Percentiles rank a stretch among this genome's conserved stretches.
These are phyloP conservation scores for Eretmochelys imbricata DNA, from an alignment of 2,113 vertebrate genomes.

Conservation along the genomic window DNA sequence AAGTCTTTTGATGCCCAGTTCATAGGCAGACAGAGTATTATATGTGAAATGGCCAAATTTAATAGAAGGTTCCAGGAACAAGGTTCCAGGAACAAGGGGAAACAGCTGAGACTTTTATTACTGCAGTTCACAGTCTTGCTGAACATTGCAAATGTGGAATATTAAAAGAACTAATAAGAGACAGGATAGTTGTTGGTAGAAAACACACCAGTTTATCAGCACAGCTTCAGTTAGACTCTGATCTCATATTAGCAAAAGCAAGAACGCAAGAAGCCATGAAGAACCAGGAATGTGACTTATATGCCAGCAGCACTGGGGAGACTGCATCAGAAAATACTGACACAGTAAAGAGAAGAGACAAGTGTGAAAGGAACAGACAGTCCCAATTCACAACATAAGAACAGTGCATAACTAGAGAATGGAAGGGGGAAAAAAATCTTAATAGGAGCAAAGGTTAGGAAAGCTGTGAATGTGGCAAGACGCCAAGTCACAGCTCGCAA, in stretches of 20 bases:
- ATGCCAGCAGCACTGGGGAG: background rate
- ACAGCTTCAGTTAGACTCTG: background rate
- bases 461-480: background rate
- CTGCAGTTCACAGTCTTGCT: background rate
- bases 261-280: background rate
- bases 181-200: background rate
- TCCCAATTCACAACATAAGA: background rate
- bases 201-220: background rate
- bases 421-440: background rate
- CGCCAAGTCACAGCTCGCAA: background rate
- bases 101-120: background rate
- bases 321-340: background rate
- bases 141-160: background rate
- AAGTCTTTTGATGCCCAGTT: background rate
- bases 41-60: background rate
- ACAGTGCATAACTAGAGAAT: background rate
- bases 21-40: background rate
- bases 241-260: background rate
- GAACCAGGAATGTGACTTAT: background rate
- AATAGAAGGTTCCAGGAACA: background rate
- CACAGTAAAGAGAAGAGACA: background rate
- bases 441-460: background rate
- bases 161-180: background rate
- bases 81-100: background rate
- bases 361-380: background rate